Conservation (phyloP, 2,113 vertebrate species). For the Drymodes brunneopygia region DNA sequence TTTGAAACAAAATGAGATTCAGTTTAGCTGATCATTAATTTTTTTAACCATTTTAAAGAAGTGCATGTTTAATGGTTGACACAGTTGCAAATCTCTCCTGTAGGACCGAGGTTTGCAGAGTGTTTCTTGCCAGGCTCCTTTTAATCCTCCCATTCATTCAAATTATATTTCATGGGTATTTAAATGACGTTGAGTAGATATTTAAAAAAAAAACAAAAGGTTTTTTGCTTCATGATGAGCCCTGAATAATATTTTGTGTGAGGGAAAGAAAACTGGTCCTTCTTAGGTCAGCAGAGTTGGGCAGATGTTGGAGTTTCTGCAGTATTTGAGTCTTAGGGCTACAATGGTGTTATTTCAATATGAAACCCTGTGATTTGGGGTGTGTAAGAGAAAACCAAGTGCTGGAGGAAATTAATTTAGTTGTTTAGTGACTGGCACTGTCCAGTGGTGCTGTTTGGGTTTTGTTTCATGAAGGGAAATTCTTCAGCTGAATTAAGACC, state of each 20-base stretch:
- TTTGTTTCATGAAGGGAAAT: not conserved
- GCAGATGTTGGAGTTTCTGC: not conserved
- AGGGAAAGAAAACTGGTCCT: not conserved
- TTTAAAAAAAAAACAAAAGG: not conserved
- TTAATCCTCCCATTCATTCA: not conserved
- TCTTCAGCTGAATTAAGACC: not conserved
- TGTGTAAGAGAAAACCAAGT: not conserved
- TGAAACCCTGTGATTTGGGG: not conserved
- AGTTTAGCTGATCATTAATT: not conserved
- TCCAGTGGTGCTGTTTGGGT: not conserved
- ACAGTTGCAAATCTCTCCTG: not conserved
- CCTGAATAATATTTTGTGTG: not conserved
- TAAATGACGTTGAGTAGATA: not conserved
- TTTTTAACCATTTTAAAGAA: not conserved
- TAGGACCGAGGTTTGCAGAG: not conserved
- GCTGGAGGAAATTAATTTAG: not conserved
- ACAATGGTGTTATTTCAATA: accelerated
- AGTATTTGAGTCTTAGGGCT: not conserved
- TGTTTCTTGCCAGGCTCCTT: not conserved
- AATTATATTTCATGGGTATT: not conserved
- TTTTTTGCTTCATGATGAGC: not conserved
- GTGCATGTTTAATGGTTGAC: not conserved
- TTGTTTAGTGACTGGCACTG: not conserved
- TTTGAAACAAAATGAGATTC: not conserved
- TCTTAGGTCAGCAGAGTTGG: not conserved